A percentile compares a stretch with the other conserved stretches of the same genome.
Conservation (phyloP, 2,797 vertebrate species). For the Poecilia wingei region DNA sequence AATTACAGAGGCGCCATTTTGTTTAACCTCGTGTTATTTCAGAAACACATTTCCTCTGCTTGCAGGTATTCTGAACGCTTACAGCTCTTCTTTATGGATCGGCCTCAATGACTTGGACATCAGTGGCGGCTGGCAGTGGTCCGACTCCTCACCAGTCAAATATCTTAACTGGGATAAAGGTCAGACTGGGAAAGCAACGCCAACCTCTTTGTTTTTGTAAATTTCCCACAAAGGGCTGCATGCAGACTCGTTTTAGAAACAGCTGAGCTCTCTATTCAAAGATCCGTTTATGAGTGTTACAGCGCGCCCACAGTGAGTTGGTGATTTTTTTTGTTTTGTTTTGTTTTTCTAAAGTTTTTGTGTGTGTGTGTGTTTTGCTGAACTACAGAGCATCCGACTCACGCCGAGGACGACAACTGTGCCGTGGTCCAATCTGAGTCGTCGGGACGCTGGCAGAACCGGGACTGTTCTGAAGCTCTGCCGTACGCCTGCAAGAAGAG, state of each 20-base stretch:
- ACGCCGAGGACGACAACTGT: constrained; percentile 92
- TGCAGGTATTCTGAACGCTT: constrained; percentile 87
- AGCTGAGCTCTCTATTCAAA: constrained; percentile 24
- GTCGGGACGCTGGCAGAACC: constrained; percentile 93
- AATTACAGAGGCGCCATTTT: background rate
- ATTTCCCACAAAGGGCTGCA: constrained; percentile 32
- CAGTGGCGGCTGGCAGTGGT: constrained; percentile 98
- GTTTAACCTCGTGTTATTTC: background rate
- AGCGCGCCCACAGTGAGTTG: constrained; percentile 6
- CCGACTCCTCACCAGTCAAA: constrained; percentile 93
- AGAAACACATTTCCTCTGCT: constrained; percentile 15
- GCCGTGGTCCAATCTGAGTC: constrained; percentile 93
- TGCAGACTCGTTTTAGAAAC: constrained; percentile 33
- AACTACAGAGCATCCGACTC: constrained; percentile 88
- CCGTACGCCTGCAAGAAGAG: constrained; percentile 97
- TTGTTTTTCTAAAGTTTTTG: background rate
- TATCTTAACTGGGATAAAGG: constrained; percentile 98
- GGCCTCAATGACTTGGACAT: constrained; percentile 96
- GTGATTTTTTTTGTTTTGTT: background rate
- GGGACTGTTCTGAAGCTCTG: constrained; percentile 89
- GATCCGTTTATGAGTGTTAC: constrained; percentile 4
- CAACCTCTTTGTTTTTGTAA: constrained; percentile 4
- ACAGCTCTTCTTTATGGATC: constrained; percentile 94
- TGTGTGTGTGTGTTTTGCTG: background rate
- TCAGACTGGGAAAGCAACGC: constrained; percentile 71